Evolutionary conservation across 2,797 vertebrate genomes (phyloP).

Genomic region (Notolepis coatsorum): DNA sequence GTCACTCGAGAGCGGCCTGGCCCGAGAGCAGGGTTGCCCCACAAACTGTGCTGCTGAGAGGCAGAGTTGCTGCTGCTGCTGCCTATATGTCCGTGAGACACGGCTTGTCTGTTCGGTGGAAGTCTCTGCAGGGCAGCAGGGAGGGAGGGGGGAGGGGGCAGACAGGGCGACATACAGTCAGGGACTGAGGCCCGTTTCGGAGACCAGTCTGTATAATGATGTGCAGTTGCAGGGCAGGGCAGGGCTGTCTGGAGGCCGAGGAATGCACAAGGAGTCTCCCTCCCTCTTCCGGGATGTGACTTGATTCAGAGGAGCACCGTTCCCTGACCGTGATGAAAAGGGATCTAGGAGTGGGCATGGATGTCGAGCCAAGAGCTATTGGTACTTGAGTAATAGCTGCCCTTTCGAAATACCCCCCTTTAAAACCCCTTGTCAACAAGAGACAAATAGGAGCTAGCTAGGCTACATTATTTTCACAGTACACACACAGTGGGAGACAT

Average conservation of each 20-base stretch:
- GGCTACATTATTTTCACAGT: conserved; percentile 24
- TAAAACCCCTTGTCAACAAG: conserved; percentile 8
- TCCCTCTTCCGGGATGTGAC: not conserved
- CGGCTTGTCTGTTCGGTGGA: conserved; percentile 21
- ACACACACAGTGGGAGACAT: conserved; percentile 11
- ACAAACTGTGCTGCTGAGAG: conserved; percentile 16
- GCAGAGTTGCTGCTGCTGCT: conserved; percentile 12
- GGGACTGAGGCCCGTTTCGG: not conserved
- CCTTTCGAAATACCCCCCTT: not conserved
- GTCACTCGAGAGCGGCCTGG: conserved; percentile 26
- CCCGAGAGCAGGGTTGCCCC: conserved; percentile 23
- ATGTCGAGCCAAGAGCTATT: not conserved
- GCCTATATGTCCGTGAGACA: conserved; percentile 16
- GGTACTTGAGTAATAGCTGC: not conserved
- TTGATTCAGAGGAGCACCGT: conserved; percentile 9
- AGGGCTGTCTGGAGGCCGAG: not conserved
- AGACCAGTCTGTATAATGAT: not conserved
- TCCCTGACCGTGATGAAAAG: not conserved
- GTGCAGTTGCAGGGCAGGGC: too few relatives aligned
- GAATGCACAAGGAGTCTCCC: not conserved
- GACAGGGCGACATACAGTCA: not conserved
- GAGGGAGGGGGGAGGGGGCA: conserved; percentile 3
- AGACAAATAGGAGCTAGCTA: conserved; percentile 3
- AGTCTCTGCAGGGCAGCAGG: conserved; percentile 12
- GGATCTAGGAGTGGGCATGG: not conserved